Base-by-base conservation (phyloP, 2,888 invertebrate species). In the Acrobasis suavella region DNA sequence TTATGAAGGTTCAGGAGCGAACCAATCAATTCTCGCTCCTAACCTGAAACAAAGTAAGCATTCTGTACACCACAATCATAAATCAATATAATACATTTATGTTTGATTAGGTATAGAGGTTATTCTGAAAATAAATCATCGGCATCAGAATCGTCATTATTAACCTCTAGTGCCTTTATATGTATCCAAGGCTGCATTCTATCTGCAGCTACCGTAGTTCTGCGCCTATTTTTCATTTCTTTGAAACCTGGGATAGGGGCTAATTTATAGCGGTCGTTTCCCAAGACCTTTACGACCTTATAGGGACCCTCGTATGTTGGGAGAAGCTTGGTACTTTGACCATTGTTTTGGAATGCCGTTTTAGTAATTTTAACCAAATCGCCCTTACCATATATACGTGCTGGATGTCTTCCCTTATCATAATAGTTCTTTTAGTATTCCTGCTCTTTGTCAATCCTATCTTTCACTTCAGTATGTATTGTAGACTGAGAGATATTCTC, bases 231-330 rank as follows among this genome's bases (percentile, higher is more conserved):
- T 32, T 56, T 60, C 17, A 37, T 39, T 15, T 50, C 37, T 16
- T 38, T 42, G 3, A 62, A 46, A 2, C 62, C 58, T 12, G 62
- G 37, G 16, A 62, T 58, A 12, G 58, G 42, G 14, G 58, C 51
- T 17, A 71, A 58, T 61, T 69, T 65, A 61, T 69, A 71, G 9
- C 68, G 52, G 14, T 69, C 71, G 9, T 71, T 65, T n/a, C 63
- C 64, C 12, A 69, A 38, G 0, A 67, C 65, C 8, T 64, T 50
- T 2, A 65, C 64, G 9, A 71, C 52, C 46, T 64, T 65, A 52
- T 62, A 69, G 9, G 69, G 69, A 15, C 65, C 67, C 17, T 60
- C 42, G 52, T 65, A 70, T 39, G 65, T 62, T 6, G 68, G 64
- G 0, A 61, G 32, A 7, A 70, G 56, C 42, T 70, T 67, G 22